Evolutionary conservation across 2,888 invertebrate genomes (phyloP).

Genomic region (Drosophila merina): DNA sequence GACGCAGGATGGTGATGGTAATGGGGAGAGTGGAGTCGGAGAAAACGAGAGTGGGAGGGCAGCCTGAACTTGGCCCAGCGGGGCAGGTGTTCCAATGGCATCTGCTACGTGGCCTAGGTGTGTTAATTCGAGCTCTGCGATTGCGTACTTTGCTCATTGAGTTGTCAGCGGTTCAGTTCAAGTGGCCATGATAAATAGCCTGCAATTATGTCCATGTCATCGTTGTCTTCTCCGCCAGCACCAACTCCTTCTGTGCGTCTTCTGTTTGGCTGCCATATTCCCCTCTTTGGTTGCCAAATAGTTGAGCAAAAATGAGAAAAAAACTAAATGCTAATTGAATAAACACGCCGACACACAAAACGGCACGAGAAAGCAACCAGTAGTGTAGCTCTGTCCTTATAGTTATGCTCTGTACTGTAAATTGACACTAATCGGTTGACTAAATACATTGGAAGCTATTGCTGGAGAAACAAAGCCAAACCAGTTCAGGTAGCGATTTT

Average conservation of each 20-base stretch:
- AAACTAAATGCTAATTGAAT: constrained; percentile 67
- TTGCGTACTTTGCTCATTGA: constrained; percentile 72
- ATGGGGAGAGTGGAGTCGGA: constrained; percentile 10
- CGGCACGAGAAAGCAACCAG: constrained; percentile 60
- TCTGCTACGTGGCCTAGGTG: constrained; percentile 71
- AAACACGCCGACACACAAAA: constrained; percentile 71
- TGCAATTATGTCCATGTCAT: constrained; percentile 72
- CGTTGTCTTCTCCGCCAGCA: constrained; percentile 43
- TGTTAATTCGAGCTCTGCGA: constrained; percentile 65
- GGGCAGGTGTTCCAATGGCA: constrained; percentile 67
- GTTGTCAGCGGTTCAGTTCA: constrained; percentile 70
- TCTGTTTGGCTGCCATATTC: not conserved
- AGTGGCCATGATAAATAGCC: constrained; percentile 73
- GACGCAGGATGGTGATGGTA: constrained; percentile 2
- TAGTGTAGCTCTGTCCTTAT: constrained; percentile 19
- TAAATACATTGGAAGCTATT: constrained; percentile 29
- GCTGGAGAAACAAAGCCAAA: constrained; percentile 29
- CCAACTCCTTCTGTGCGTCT: constrained; percentile 11
- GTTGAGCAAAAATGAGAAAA: constrained; percentile 52
- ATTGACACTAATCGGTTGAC: constrained; percentile 60
- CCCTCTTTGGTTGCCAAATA: constrained; percentile 41
- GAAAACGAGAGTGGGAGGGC: constrained; percentile 15
- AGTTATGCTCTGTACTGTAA: constrained; percentile 46
- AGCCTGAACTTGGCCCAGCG: constrained; percentile 71
- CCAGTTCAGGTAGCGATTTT: constrained; percentile 10